Evolutionary conservation across 2,888 invertebrate genomes (phyloP), one percentile per base, ranked within the genome.

Genomic region (Tachina grossa): DNA sequence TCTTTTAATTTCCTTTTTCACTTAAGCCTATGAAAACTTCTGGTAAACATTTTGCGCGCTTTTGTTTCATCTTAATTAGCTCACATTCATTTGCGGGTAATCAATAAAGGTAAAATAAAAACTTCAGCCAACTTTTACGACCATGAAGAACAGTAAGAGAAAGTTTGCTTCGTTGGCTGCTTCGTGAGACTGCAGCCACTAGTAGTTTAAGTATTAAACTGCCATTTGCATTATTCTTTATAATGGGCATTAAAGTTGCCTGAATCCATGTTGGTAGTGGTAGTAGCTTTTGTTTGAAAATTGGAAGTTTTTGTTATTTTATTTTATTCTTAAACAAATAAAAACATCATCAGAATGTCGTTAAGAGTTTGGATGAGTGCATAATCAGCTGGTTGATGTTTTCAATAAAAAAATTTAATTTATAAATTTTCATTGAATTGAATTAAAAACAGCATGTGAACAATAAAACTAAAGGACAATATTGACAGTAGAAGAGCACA

Each of bases 51-150:
- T 74, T 71, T 43, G 9, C 49, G 39, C 49, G 39, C 16, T 47
- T 69, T 72, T 75, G 74, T 74, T 69, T 61, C 63, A 74, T n/a
- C 68, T 69, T 85, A 85, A 85, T 85, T 85, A 85, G 82, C 59
- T 80, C 39, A 43, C 63, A 75, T 71, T 74, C 43, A 45, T 45
- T 77, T 81, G 55, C 19, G 61, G 31, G 53, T 59, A 22, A 69
- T 85, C 74, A 61, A 77, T 81, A 43, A 61, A 69, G 31, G 14
- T 45, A 55, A 45, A 74, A 65, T 1, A 39, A 41, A 78, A 71
- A 79, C 72, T 80, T 59, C 9, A 57, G 31, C n/a, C 61, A 53
- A 53, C 61, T n/a, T 45, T 79, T 53, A 43, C 59, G 16, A 10
- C 45, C 57, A 11, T 65, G 22, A 57, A 59, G 51, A 31, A 74